Evolutionary conservation across 2,888 invertebrate species (phyloP).

Genomic region (Microctonus aethiopoides): DNA sequence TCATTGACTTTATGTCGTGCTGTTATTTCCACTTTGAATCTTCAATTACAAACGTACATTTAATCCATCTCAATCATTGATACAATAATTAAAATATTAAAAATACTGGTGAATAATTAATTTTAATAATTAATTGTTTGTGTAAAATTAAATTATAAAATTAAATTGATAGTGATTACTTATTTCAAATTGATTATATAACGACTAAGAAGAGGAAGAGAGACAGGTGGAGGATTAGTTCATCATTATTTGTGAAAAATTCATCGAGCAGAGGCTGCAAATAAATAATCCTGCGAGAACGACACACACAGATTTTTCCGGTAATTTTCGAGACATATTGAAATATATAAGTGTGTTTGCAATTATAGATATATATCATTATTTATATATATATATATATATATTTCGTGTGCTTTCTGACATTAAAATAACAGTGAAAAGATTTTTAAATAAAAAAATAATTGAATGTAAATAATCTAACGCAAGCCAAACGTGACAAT

Average conservation of each 20-base stretch:
- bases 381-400: too few relatives aligned
- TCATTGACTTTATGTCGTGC: conserved; percentile 38
- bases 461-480: neutral
- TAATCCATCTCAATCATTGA: neutral
- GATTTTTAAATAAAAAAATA: conserved; percentile 10
- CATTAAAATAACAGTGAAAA: neutral
- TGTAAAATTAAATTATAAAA: neutral
- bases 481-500: neutral
- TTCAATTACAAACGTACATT: neutral
- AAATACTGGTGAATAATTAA: neutral
- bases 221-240: neutral
- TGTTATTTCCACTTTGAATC: neutral
- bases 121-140: neutral
- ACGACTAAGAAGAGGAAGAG: neutral
- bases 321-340: conserved; percentile 10
- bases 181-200: neutral
- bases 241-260: neutral
- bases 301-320: neutral
- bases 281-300: neutral
- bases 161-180: neutral
- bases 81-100: neutral
- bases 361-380: neutral
- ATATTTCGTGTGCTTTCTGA: neutral
- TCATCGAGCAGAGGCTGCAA: neutral
- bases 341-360: conserved; percentile 6